Conservation (phyloP, 1,140 invertebrate species). For the Tribolium madens region DNA sequence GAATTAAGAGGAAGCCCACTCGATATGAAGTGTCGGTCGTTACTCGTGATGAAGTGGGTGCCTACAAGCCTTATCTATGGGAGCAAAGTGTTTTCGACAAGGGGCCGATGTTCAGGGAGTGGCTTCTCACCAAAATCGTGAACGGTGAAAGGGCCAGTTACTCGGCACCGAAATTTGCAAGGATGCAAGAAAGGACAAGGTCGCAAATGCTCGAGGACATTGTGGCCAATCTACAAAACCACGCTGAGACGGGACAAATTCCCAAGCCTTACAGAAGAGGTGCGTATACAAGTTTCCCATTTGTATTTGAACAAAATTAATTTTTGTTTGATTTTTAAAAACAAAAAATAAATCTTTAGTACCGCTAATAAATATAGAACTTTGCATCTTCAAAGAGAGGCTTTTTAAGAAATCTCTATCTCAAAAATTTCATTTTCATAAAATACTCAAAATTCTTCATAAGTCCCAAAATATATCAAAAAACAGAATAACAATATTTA, state of each 20-base stretch:
- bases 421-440: no score
- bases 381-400: no score
- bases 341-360: no score
- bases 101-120: slow-evolving; percentile 88
- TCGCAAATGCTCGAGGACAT: slow-evolving; percentile 95
- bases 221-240: slow-evolving; percentile 93
- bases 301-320: neutral
- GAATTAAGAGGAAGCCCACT: slow-evolving; percentile 86
- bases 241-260: slow-evolving; percentile 94
- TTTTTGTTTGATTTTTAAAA: no score
- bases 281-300: slow-evolving; percentile 60
- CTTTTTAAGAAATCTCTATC: no score
- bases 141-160: slow-evolving; percentile 97
- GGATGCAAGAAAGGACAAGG: slow-evolving; percentile 92
- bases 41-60: slow-evolving; percentile 96
- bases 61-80: slow-evolving; percentile 96
- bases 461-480: no score
- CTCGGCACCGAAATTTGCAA: slow-evolving; percentile 95
- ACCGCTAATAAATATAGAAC: no score
- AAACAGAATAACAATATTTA: no score
- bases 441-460: no score
- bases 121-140: slow-evolving; percentile 96
- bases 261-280: slow-evolving; percentile 92
- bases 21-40: slow-evolving; percentile 94
- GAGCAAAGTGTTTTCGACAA: slow-evolving; percentile 94